phyloP scores from a whole-genome alignment of 1,140 invertebrate genomes.

The Diorhabda sublineata region DNA sequence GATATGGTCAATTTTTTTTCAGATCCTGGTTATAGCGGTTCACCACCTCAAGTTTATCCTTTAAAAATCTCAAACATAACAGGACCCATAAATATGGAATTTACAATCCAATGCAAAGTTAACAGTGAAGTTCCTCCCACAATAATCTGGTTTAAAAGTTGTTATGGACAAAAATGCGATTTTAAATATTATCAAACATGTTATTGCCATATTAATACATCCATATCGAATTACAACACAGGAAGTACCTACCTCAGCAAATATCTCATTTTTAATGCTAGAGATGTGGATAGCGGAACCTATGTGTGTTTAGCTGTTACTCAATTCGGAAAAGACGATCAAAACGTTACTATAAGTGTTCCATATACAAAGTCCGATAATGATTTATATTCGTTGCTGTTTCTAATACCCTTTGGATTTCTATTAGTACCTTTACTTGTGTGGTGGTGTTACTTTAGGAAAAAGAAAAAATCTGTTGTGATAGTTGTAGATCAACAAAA shows the following conservation, averaged over 20 bases:
- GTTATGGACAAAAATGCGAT: constrained; percentile 33
- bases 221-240: constrained; percentile 22
- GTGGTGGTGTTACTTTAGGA: constrained; percentile 39
- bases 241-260: constrained; percentile 40
- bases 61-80: constrained; percentile 33
- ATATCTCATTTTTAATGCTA: constrained; percentile 38
- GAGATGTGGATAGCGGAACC: constrained; percentile 35
- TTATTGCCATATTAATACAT: constrained; percentile 33
- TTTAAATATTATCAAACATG: constrained; percentile 32
- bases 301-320: constrained; percentile 42
- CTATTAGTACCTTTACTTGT: constrained; percentile 33
- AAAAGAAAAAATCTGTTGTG: constrained; percentile 27
- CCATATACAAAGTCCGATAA: constrained; percentile 17
- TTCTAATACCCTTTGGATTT: constrained; percentile 37
- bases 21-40: constrained; percentile 27
- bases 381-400: constrained; percentile 33
- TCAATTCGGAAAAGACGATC: constrained; percentile 33
- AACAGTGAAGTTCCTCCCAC: constrained; percentile 32
- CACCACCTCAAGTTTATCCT: constrained; percentile 32
- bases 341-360: constrained; percentile 34
- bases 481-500: constrained; percentile 24
- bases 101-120: constrained; percentile 42
- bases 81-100: constrained; percentile 29
- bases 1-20: constrained; percentile 9
- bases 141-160: constrained; percentile 42